Base-by-base conservation (phyloP, 2,888 invertebrate genomes). In the Monoplex corrugatus region DNA sequence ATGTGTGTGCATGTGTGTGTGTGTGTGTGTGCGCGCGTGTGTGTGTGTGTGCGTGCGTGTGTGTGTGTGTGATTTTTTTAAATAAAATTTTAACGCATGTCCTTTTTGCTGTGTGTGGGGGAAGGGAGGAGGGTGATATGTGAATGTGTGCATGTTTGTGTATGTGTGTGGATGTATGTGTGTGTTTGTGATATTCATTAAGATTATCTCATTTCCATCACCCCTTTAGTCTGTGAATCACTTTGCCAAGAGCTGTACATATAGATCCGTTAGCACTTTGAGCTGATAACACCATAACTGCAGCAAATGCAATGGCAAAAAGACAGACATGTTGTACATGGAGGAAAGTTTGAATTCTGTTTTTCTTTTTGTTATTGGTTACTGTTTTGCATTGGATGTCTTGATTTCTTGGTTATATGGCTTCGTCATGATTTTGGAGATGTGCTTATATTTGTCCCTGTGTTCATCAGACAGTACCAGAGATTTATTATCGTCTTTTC, bases 241-340 rank as follows among this genome's bases (percentile, higher is more conserved):
- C 23, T 23, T 80, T 80, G 32, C 23, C 35, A 3, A 80, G 38
- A 23, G 23, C n/a, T 80, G 43, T 19, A 50, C 50, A 2, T 50
- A 23, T 19, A 50, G 50, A 50, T 19, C 50, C n/a, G n/a, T n/a
- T n/a, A n/a, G n/a, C n/a, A n/a, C n/a, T n/a, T n/a, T n/a, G n/a
- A n/a, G n/a, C n/a, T n/a, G n/a, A n/a, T n/a, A n/a, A n/a, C n/a
- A n/a, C n/a, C n/a, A n/a, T n/a, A n/a, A n/a, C n/a, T n/a, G n/a
- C n/a, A n/a, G n/a, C n/a, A n/a, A n/a, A n/a, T n/a, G n/a, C n/a
- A n/a, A n/a, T n/a, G n/a, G n/a, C n/a, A n/a, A n/a, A 50, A 13
- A 44, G 44, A 84, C 44, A 84, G 35, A 44, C 44, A 84, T 40
- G 43, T n/a, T n/a, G n/a, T n/a, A n/a, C n/a, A n/a, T n/a, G n/a